Evolutionary conservation across 2,113 vertebrate species (phyloP).

Genomic region (Neolamprologus toae): DNA sequence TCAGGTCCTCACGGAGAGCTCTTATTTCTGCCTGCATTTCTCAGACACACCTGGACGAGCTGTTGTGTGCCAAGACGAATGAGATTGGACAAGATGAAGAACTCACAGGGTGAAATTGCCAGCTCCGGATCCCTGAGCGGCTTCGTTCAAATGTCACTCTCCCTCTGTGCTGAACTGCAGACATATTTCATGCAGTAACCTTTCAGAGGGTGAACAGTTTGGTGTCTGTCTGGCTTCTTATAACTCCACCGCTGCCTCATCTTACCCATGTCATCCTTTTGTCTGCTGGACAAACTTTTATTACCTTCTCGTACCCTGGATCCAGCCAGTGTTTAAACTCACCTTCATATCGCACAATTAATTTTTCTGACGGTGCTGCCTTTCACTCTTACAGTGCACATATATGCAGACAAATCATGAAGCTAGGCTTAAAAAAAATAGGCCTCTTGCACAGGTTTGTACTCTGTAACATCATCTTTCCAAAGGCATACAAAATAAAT

Average conservation of each 20-base stretch:
- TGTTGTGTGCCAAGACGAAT: neutral
- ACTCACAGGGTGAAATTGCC: conserved; percentile 18
- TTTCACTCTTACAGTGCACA: neutral
- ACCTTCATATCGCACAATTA: neutral
- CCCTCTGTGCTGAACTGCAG: neutral
- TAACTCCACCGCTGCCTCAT: neutral
- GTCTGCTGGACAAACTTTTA: neutral
- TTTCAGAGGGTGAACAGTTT: neutral
- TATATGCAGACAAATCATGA: neutral
- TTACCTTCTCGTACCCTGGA: neutral
- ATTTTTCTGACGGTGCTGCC: neutral
- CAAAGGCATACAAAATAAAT: neutral
- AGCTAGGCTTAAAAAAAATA: neutral
- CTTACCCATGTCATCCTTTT: neutral
- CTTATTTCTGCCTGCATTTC: neutral
- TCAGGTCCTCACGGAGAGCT: neutral
- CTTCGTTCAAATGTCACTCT: conserved; percentile 21
- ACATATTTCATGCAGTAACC: conserved; percentile 11
- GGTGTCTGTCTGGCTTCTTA: neutral
- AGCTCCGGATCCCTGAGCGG: neutral
- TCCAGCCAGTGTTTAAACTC: neutral
- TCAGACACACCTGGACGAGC: neutral
- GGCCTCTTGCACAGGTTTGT: neutral
- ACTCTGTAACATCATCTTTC: neutral
- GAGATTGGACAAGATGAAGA: neutral